Evolutionary conservation across 2,797 vertebrate genomes (phyloP), one percentile per base, ranked within the genome.

Genomic region (Avahi laniger): DNA sequence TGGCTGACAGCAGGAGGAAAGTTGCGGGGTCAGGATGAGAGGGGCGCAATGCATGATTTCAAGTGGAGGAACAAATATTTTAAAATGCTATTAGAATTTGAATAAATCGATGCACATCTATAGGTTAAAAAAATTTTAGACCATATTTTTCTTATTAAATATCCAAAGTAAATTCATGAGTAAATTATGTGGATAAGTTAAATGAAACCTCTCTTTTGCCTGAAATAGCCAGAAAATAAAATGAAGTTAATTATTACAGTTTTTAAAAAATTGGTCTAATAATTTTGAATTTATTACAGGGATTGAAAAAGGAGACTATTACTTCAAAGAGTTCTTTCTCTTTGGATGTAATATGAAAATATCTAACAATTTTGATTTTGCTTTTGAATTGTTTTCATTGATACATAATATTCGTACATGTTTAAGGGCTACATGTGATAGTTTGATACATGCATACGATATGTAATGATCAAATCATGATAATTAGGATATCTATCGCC

Each of bases 351-450:
- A 93, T 96, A 95, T 98, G 96, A 97, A 98, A 96, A 96, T 95
- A 91, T 97, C 90, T 97, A 95, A 89, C 69, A 54, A 95, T 96
- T 97, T 97, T 90, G 89, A 92, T 97, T 97, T 97, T 98, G 93
- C 92, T 98, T 97, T 94, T 81, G 8, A 54, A 35, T 79, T 38
- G 22, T 54, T 79, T 69, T 38, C 35, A 78, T 52, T 78, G 33
- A 35, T 14, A 52, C 20, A 78, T 24, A 52, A 35, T 52, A 79
- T 79, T 79, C 38, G 24, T 79, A 79, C 22, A 26, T 38, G 38
- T 35, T 79, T 79, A 38, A 3, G n/a, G 13, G 76, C 35, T 54
- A 79, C 22, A 38, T 54, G 76, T 28, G 22, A 79, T 78, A 24
- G 24, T 52, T 78, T 79, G 76, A 38, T 57, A 54, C 2, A 28